Percentiles rank a stretch among this genome's conserved stretches.
phyloP scores from a whole-genome alignment of 2,113 vertebrate genomes.

The Protomyctophum bolini region DNA sequence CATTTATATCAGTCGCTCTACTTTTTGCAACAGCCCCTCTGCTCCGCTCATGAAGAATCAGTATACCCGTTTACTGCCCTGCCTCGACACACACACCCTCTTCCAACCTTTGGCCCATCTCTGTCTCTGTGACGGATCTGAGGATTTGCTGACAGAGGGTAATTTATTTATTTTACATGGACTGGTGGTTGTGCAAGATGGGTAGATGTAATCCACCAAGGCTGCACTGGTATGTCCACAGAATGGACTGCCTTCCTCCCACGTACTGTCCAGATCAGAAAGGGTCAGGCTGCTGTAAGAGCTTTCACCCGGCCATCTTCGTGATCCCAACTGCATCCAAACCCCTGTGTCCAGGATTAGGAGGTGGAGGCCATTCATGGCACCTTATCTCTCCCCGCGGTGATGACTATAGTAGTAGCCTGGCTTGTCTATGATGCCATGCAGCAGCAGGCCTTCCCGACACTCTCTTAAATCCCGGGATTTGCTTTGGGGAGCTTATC shows the following conservation, averaged over 20 bases:
- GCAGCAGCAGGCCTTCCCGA: constrained; percentile 9
- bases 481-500: constrained; percentile 64
- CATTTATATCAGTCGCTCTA: constrained; percentile 45
- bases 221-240: constrained; percentile 59
- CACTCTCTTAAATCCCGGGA: constrained; percentile 57
- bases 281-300: constrained; percentile 52
- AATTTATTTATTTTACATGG: constrained; percentile 31
- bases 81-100: constrained; percentile 17
- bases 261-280: constrained; percentile 66
- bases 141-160: constrained; percentile 67
- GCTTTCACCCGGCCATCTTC: constrained; percentile 59
- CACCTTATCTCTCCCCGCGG: constrained; percentile 68
- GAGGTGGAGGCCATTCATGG: constrained; percentile 62
- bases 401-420: constrained; percentile 43
- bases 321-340: constrained; percentile 43
- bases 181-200: constrained; percentile 68
- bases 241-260: constrained; percentile 33
- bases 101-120: constrained; percentile 13
- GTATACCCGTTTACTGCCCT: constrained; percentile 40
- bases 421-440: constrained; percentile 44
- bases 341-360: constrained; percentile 76
- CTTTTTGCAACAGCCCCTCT: neutral
- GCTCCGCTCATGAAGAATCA: constrained; percentile 40
- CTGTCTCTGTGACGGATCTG: constrained; percentile 52
- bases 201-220: constrained; percentile 68